These are phyloP conservation scores for Patella caerulea DNA, from an alignment of 2,888 invertebrate genomes.

Conservation along the genomic window DNA sequence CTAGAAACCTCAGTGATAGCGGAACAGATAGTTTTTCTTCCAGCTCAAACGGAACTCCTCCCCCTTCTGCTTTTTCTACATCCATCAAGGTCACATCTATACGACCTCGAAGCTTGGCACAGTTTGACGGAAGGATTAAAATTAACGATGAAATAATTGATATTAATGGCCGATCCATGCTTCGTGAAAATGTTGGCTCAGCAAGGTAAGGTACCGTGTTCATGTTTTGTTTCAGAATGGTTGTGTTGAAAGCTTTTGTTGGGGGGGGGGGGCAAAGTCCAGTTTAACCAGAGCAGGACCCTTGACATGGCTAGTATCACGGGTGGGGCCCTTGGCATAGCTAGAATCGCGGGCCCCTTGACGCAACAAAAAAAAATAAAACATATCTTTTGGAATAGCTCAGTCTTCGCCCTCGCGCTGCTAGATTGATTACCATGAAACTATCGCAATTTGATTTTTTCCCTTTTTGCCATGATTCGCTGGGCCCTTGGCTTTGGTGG, in stretches of 20 bases:
- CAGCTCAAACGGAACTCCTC: constrained; percentile 17
- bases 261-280: neutral
- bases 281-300: neutral
- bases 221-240: neutral
- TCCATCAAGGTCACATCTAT: constrained; percentile 51
- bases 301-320: too few species aligned
- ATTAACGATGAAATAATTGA: constrained; percentile 90
- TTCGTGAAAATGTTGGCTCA: constrained; percentile 50
- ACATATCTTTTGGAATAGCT: too few species aligned
- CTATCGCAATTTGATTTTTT: too few species aligned
- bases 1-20: constrained; percentile 18
- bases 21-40: constrained; percentile 16
- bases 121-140: constrained; percentile 79
- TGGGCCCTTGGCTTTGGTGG: too few species aligned
- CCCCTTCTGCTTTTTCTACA: constrained; percentile 7
- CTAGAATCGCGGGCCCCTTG: too few species aligned
- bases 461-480: too few species aligned
- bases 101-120: constrained; percentile 48
- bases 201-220: constrained; percentile 48
- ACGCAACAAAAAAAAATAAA: too few species aligned
- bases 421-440: too few species aligned
- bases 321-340: too few species aligned
- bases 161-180: constrained; percentile 82
- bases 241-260: neutral
- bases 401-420: too few species aligned